Percentiles rank a stretch among this genome's conserved stretches.
Evolutionary conservation across 2,888 invertebrate genomes (phyloP).

Genomic region (Xylocampa areola): DNA sequence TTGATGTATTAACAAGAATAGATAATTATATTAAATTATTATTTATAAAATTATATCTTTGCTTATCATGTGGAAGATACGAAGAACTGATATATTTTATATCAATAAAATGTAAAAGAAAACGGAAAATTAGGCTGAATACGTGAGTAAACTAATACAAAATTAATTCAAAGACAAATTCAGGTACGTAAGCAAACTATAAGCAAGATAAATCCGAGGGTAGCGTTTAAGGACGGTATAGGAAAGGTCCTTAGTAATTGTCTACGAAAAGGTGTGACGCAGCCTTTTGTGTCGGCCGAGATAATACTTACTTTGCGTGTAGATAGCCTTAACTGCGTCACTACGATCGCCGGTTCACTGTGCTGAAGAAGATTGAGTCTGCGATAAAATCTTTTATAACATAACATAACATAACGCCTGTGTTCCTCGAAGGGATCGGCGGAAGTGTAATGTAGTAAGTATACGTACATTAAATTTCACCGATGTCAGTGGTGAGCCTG

Average conservation of each 20-base stretch:
- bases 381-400: slow-evolving; percentile 22
- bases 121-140: slow-evolving; percentile 26
- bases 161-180: slow-evolving; percentile 45
- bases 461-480: too few species aligned
- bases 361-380: slow-evolving; percentile 10
- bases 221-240: slow-evolving; percentile 42
- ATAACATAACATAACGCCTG: too few species aligned
- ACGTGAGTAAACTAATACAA: slow-evolving; percentile 28
- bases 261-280: slow-evolving; percentile 34
- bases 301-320: slow-evolving; percentile 27
- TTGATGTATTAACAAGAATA: too few species aligned
- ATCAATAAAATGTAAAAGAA: too few species aligned
- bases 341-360: slow-evolving; percentile 16
- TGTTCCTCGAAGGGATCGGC: too few species aligned
- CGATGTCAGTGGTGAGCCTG: too few species aligned
- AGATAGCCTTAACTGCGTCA: slow-evolving; percentile 24
- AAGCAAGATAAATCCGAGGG: slow-evolving; percentile 45
- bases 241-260: slow-evolving; percentile 39
- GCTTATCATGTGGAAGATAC: too few species aligned
- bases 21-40: too few species aligned
- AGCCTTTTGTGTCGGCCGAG: slow-evolving; percentile 38
- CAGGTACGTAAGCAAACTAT: slow-evolving; percentile 32
- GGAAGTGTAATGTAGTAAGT: too few species aligned
- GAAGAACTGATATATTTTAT: too few species aligned
- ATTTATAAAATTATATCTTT: too few species aligned